A percentile compares a stretch with the other conserved stretches of the same genome.
Evolutionary conservation across 2,797 vertebrate genomes (phyloP).

Genomic region (Etheostoma perlongum): DNA sequence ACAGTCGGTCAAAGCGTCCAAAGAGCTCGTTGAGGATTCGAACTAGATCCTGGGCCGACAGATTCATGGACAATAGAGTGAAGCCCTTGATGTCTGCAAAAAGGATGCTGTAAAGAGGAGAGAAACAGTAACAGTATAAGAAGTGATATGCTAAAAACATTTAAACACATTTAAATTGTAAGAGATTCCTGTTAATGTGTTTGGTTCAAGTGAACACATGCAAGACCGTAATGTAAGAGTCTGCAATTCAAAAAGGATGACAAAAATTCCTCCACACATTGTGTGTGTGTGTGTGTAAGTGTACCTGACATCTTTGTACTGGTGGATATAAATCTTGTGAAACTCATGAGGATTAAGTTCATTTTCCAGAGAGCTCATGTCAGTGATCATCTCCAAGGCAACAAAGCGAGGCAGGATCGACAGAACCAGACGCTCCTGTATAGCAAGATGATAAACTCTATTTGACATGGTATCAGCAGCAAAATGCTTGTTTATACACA

Average conservation of each 20-base stretch:
- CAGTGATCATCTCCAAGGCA: slow-evolving; percentile 87
- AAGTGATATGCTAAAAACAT: neutral
- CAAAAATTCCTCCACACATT: too few relatives aligned
- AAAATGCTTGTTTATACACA: neutral
- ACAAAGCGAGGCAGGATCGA: slow-evolving; percentile 86
- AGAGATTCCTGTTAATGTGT: neutral
- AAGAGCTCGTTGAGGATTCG: slow-evolving; percentile 86
- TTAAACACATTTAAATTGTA: neutral
- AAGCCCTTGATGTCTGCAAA: slow-evolving; percentile 89
- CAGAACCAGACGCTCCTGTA: slow-evolving; percentile 84
- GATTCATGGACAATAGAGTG: slow-evolving; percentile 84
- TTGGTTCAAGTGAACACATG: neutral
- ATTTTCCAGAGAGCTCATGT: slow-evolving; percentile 83
- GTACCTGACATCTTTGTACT: slow-evolving; percentile 87
- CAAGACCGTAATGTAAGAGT: neutral
- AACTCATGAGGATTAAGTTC: slow-evolving; percentile 83
- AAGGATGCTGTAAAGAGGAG: slow-evolving; percentile 79
- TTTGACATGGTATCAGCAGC: neutral
- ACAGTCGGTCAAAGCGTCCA: slow-evolving; percentile 84
- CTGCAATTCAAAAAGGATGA: neutral
- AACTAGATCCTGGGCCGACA: slow-evolving; percentile 85
- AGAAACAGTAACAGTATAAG: neutral
- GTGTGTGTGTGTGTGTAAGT: slow-evolving; percentile 6
- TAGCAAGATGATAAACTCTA: slow-evolving; percentile 6
- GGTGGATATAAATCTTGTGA: slow-evolving; percentile 87